Base-by-base conservation (phyloP, 2,888 invertebrate genomes). In the Linyphia triangularis region DNA sequence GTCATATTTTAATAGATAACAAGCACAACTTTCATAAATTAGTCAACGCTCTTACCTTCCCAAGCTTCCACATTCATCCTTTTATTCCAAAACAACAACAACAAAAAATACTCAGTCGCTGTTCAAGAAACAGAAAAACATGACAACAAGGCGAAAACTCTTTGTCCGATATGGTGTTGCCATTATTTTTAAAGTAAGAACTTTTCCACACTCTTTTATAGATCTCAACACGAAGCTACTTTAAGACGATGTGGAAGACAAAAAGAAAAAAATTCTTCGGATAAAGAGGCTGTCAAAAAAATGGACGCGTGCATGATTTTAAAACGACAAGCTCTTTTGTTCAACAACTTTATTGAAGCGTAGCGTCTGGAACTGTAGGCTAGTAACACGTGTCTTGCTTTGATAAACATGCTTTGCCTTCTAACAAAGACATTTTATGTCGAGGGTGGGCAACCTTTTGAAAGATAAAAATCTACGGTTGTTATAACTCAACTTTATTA, bases 261-360 rank as follows among this genome's bases (percentile, higher is more conserved):
- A 67, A 28, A 26, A 65, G 22, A 43, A 7, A 59, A 73, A 57
- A 33, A 43, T 19, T 4, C 4, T 9, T 19, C 28, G 40, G 51
- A 63, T 28, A 63, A 63, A 77, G 63, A 61, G 24, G 40, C 63
- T 63, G 33, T 40, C 16, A 24, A 77, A 61, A 67, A 67, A 67
- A 67, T 10, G 26, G 28, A 43, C 67, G 70, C 37, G 79, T 57
- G 67, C 79, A 43, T 40, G 79, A 61, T 37, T 73, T 79, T 79
- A 63, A 67, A 59, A 81, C 79, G 69, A 43, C 70, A 69, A 37
- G 26, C 59, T 70, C 69, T 70, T 70, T 81, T 81, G 37, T 81
- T 81, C 81, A 24, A 57, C 10, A 69, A 70, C 69, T 81, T 57
- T 24, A 69, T n/a, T 69, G 81, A 37, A 57, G 81, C 81, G 13